Evolutionary conservation across 2,888 invertebrate species (phyloP).

Genomic region (Rotaria sp.): DNA sequence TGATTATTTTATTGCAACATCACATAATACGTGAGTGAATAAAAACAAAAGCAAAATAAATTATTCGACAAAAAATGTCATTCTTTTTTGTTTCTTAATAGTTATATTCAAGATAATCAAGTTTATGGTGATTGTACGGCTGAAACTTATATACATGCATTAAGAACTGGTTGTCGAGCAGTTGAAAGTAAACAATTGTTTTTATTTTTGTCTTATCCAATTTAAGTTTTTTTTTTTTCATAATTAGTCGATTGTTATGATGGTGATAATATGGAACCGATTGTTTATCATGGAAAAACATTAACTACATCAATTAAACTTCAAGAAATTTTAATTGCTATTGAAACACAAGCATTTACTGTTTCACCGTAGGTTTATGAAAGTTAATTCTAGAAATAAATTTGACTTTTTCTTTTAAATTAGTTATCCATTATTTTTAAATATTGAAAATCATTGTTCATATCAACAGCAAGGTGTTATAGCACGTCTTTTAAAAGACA

Average conservation of each 20-base stretch:
- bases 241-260: slow-evolving; percentile 5
- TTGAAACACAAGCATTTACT: background rate
- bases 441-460: slow-evolving; percentile 55
- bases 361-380: background rate
- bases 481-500: slow-evolving; percentile 52
- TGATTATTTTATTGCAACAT: slow-evolving; percentile 28
- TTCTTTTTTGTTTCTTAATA: background rate
- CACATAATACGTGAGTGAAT: slow-evolving; percentile 12
- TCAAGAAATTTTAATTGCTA: background rate
- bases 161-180: slow-evolving; percentile 8
- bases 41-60: background rate
- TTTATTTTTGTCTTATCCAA: background rate
- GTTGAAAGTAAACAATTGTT: background rate
- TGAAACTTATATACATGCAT: slow-evolving; percentile 2
- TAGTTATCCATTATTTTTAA: slow-evolving; percentile 53
- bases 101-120: background rate
- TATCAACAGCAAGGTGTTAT: slow-evolving; percentile 52
- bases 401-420: slow-evolving; percentile 35
- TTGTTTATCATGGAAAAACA: slow-evolving; percentile 26
- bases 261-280: background rate
- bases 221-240: background rate
- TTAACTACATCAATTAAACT: background rate
- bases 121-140: slow-evolving; percentile 1
- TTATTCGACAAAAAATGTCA: background rate
- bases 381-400: background rate